Conservation (phyloP, 2,113 vertebrate genomes). For the Dasyurus viverrinus region DNA sequence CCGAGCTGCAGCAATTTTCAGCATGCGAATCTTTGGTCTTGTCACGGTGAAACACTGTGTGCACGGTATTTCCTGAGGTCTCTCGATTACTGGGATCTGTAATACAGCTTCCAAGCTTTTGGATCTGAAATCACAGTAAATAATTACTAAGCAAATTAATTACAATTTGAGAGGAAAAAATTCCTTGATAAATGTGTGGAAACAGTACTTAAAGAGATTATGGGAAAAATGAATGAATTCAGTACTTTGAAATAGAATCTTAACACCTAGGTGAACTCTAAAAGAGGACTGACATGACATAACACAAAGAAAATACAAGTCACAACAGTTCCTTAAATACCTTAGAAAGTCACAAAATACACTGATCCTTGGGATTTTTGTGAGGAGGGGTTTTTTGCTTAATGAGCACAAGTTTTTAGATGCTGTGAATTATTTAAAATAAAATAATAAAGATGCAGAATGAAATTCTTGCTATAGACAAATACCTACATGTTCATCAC, state of each 20-base stretch:
- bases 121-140: slow-evolving; percentile 83
- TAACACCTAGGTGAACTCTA: neutral
- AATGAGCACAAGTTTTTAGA: neutral
- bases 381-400: neutral
- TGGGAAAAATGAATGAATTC: neutral
- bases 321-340: neutral
- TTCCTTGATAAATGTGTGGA: neutral
- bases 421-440: neutral
- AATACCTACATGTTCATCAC: slow-evolving; percentile 89
- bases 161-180: neutral
- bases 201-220: neutral
- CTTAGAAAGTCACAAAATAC: neutral
- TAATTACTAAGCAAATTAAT: slow-evolving; percentile 5
- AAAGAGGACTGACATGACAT: neutral
- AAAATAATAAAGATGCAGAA: neutral
- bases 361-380: neutral
- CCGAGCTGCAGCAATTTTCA: slow-evolving; percentile 86
- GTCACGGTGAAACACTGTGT: slow-evolving; percentile 85
- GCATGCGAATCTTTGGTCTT: slow-evolving; percentile 91
- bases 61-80: slow-evolving; percentile 82
- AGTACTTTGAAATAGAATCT: neutral
- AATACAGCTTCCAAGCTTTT: slow-evolving; percentile 85
- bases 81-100: slow-evolving; percentile 85
- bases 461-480: neutral
- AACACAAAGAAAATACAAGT: neutral